Base-by-base conservation (phyloP, 2,888 invertebrate genomes). In the Chromoteleia sp. region DNA sequence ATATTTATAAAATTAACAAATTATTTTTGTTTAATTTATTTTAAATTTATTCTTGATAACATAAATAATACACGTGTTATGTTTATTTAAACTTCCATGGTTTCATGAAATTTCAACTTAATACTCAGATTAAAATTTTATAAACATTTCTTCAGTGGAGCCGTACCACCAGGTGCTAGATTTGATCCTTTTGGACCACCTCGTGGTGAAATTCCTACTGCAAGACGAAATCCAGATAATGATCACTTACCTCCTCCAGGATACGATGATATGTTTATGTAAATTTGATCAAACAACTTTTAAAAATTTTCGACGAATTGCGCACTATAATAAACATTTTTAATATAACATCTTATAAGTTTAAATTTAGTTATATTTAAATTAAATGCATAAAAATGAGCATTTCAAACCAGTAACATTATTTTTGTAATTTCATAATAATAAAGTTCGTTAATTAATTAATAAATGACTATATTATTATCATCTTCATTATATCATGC, bases 101-200 rank as follows among this genome's bases (percentile, higher is more conserved):
- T n/a, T n/a, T n/a, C n/a, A n/a, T n/a, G n/a, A n/a, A n/a, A n/a
- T n/a, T n/a, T n/a, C n/a, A 25, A 25, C 25, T 25, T 25, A 25
- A 6, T 4, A 25, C 3, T 6, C 2, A 25, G 6, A 25, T 4
- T 25, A 25, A 25, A 25, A 25, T 10, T n/a, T n/a, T n/a, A n/a
- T 8, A 36, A 36, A 36, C 2, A 25, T 50, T 21, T 76, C 90
- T 90, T 43, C 90, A 95, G 95, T 29, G 94, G 94, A 7, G 92
- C 94, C 0, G 87, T 95, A 8, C 96, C 96, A 0, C 96, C 96
- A 0, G 96, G 96, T 10, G 96, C 97, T 1, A 93, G 97, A 70
- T 98, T 96, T 91, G 97, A 98, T 92, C 98, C 97, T 0, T 96
- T 97, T 89, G 95, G 96, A 0, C 97, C 97, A 0, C 93, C 93